Base-by-base conservation (phyloP, 2,888 invertebrate species). In the Bellardia bayeri region DNA sequence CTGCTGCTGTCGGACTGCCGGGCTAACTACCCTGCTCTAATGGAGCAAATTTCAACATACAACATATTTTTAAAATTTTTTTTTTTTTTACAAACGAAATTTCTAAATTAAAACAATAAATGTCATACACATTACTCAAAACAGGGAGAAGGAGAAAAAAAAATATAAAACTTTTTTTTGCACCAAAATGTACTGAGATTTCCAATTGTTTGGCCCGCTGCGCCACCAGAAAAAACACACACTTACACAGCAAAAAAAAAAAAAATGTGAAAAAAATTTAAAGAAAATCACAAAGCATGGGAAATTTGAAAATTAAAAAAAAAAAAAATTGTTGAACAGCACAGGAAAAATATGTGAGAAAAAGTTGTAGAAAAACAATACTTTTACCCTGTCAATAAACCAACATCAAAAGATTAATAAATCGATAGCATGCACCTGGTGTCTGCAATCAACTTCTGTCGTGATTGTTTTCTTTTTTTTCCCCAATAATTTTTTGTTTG, bases 391-490 rank as follows among this genome's bases (percentile, higher is more conserved):
- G 87, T 87, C 87, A 87, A 85, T 85, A 87, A 85, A 87, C 82
- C 68, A 64, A 87, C 82, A 87, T 87, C 87, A 87, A 87, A 87
- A 87, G 87, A 87, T 87, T 87, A 87, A 87, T 87, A 87, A 87
- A 87, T 87, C 87, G 87, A 87, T 87, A 87, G 76, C 85, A 64
- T 82, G 87, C 87, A 87, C 87, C 87, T 87, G 87, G 87, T 87
- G 85, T 85, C 81, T 87, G 87, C 87, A 87, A 85, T 87, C 85
- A 87, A 87, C 78, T 87, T 56, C 79, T 85, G 82, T 79, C 85
- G 79, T 87, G 74, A 78, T 78, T 75, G 76, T 75, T 58, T 61
- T 58, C 1, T 66, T 23, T 40, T 30, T 61, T 49, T 68, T 45
- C 42, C 33, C 51, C n/a, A n/a, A n/a, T 6, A 13, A 14, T 23